Evolutionary conservation across 1,140 invertebrate genomes (phyloP).

Genomic region (Mya arenaria): DNA sequence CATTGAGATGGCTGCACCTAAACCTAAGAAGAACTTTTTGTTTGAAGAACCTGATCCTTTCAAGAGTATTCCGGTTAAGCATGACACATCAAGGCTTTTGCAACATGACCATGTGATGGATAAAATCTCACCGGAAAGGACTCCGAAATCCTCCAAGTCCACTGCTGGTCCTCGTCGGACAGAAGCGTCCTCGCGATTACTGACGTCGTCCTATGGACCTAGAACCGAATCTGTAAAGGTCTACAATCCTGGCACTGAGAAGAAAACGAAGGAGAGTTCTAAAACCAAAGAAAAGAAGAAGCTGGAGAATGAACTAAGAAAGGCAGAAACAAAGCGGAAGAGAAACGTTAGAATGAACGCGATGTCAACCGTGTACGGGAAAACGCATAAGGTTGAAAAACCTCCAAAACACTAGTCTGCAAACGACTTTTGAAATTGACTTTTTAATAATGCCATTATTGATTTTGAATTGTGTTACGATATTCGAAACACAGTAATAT

Average conservation of each 20-base stretch:
- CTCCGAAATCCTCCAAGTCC: too few species aligned
- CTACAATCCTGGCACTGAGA: constrained; percentile 13
- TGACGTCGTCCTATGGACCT: constrained; percentile 34
- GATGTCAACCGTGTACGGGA: constrained; percentile 34
- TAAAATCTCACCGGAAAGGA: too few species aligned
- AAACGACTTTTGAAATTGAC: too few species aligned
- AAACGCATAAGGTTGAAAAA: too few species aligned
- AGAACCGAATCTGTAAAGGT: not conserved
- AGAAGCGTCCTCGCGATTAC: not conserved
- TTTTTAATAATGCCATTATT: too few species aligned
- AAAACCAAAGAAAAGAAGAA: constrained; percentile 29
- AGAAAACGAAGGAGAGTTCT: constrained; percentile 9
- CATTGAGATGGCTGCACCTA: constrained; percentile 18
- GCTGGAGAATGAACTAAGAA: constrained; percentile 5
- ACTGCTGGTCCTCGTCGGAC: not conserved
- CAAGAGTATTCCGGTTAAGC: not conserved
- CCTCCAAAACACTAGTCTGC: too few species aligned
- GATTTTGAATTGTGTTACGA: too few species aligned
- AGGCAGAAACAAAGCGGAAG: constrained; percentile 5
- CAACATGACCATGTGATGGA: too few species aligned
- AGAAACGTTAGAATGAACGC: constrained; percentile 3
- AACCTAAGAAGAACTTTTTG: constrained; percentile 10
- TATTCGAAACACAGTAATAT: too few species aligned
- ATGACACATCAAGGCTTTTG: not conserved
- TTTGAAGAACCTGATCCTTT: not conserved